Conservation (phyloP, 2,797 vertebrate genomes). For the Cheirogaleus major region DNA sequence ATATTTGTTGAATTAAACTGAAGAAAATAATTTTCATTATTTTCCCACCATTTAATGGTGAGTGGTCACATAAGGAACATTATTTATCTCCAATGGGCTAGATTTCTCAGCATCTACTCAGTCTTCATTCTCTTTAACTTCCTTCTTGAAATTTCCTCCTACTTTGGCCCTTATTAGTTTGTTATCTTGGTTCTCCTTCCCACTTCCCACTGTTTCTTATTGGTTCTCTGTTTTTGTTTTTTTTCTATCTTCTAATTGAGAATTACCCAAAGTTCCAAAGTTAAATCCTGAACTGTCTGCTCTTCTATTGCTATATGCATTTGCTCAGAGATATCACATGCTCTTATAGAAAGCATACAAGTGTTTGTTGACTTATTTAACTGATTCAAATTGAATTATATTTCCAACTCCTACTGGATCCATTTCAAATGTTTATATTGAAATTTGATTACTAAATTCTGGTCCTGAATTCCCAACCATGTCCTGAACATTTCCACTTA, state of each 20-base stretch:
- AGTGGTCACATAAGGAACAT: background rate
- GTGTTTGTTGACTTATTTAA: background rate
- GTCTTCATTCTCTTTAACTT: constrained; percentile 28
- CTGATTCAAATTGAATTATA: background rate
- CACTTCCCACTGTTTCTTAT: background rate
- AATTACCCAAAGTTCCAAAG: background rate
- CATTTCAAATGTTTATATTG: background rate
- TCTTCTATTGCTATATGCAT: background rate
- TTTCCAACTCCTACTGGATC: background rate
- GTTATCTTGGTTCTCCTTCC: background rate
- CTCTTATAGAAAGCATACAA: background rate
- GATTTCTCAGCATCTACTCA: background rate
- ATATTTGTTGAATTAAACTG: background rate
- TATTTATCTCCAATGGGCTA: background rate
- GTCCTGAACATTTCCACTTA: background rate
- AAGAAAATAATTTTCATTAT: background rate
- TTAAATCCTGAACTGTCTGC: background rate
- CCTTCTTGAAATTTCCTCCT: constrained; percentile 13
- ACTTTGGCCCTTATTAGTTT: background rate
- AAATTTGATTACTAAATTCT: background rate
- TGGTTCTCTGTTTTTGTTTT: background rate
- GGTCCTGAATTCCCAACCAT: background rate
- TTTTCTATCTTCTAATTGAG: background rate
- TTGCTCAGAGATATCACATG: background rate
- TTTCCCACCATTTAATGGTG: background rate